Percentiles rank a stretch among this genome's conserved stretches.
Evolutionary conservation across 2,888 invertebrate genomes (phyloP).

Genomic region (Onthophagus sagittarius): DNA sequence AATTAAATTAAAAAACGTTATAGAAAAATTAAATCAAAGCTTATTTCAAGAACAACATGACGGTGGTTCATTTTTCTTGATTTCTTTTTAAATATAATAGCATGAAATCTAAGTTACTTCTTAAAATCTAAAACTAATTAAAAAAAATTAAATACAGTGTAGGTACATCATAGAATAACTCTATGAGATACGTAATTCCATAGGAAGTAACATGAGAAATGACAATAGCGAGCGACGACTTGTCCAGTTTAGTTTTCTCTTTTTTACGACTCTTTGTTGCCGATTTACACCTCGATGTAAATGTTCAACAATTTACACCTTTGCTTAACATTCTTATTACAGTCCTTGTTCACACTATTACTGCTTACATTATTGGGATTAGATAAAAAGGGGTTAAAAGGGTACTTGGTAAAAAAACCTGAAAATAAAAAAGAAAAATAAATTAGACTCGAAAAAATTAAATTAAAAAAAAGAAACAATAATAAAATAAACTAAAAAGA

Average conservation of each 20-base stretch:
- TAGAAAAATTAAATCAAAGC: neutral
- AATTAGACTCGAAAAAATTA: neutral
- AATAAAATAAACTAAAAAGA: neutral
- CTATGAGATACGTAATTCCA: constrained; percentile 22
- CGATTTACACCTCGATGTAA: constrained; percentile 22
- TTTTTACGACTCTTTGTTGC: neutral
- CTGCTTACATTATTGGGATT: neutral
- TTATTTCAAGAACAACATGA: constrained; percentile 8
- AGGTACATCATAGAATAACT: constrained; percentile 19
- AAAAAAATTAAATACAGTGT: constrained; percentile 1
- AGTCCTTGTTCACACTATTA: constrained; percentile 22
- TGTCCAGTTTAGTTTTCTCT: constrained; percentile 5
- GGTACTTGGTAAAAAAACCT: constrained; percentile 22
- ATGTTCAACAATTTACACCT: constrained; percentile 24
- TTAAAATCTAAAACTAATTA: constrained; percentile 4
- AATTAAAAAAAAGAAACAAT: neutral
- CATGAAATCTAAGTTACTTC: constrained; percentile 10
- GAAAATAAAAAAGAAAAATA: constrained; percentile 1
- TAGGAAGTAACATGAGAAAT: constrained; percentile 22
- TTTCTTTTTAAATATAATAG: neutral
- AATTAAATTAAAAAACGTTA: neutral
- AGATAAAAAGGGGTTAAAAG: neutral
- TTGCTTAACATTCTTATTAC: constrained; percentile 24
- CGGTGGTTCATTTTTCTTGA: neutral
- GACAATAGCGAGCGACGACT: constrained; percentile 3